Evolutionary conservation across 2,888 invertebrate genomes (phyloP).

Genomic region (Onthophagus sagittarius): DNA sequence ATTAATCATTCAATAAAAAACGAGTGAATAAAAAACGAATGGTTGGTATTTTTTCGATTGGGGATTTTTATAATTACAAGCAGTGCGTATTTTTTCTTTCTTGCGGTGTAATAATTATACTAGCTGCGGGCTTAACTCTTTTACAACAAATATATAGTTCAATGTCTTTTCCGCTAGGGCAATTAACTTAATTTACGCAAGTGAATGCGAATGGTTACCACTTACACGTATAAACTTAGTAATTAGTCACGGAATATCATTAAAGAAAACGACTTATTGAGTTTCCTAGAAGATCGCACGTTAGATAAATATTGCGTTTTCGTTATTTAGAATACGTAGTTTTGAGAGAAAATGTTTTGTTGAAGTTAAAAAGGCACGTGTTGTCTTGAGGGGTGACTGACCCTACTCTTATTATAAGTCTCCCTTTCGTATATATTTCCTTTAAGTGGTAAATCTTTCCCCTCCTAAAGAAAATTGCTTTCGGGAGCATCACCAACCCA

Average conservation of each 20-base stretch:
- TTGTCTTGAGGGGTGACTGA: background rate
- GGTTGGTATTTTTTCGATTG: background rate
- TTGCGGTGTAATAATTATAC: background rate
- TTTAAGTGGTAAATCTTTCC: background rate
- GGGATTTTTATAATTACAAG: background rate
- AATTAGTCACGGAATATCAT: background rate
- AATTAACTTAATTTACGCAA: background rate
- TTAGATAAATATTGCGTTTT: too few relatives aligned
- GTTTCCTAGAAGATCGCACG: background rate
- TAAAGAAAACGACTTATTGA: background rate
- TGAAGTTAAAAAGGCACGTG: background rate
- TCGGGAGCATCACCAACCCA: background rate
- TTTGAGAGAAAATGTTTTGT: background rate
- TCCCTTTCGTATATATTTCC: background rate
- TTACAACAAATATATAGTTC: background rate
- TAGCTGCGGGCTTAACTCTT: background rate
- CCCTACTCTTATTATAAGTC: background rate
- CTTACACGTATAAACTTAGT: background rate
- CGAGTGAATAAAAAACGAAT: too few relatives aligned
- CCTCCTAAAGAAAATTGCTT: background rate
- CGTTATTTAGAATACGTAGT: too few relatives aligned
- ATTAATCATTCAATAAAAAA: too few relatives aligned
- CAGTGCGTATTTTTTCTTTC: background rate
- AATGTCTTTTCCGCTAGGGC: background rate
- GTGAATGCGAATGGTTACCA: background rate